Evolutionary conservation across 2,797 vertebrate genomes (phyloP).

Genomic region (Manis pentadactyla): DNA sequence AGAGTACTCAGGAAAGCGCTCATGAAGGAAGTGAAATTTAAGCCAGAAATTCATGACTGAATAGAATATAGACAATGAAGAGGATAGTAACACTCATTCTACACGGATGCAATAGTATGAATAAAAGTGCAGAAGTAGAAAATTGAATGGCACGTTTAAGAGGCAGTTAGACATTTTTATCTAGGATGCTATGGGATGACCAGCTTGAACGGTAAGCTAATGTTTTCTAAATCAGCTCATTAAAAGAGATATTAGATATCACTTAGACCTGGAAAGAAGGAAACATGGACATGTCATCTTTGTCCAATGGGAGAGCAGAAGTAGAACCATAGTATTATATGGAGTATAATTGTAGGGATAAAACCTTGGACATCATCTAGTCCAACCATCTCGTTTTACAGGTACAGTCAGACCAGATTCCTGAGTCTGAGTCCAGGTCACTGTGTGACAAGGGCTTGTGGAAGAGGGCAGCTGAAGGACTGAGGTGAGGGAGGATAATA

Average conservation of each 20-base stretch:
- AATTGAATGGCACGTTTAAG: background rate
- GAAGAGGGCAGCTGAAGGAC: background rate
- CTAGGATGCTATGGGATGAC: background rate
- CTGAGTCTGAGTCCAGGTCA: background rate
- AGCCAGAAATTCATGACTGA: background rate
- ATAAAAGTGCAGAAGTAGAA: background rate
- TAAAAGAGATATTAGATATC: constrained; percentile 6
- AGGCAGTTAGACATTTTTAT: constrained; percentile 18
- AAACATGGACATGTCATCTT: background rate
- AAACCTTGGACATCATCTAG: background rate
- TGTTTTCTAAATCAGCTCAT: constrained; percentile 17
- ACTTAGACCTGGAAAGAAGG: background rate
- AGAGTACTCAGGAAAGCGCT: background rate
- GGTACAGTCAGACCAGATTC: background rate
- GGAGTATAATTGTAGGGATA: background rate
- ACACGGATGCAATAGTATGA: background rate
- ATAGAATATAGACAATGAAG: background rate
- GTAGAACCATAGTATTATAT: background rate
- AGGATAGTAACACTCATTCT: background rate
- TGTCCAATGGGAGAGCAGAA: background rate
- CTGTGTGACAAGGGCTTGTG: background rate
- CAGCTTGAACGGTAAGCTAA: background rate
- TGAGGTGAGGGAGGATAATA: background rate
- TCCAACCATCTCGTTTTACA: background rate
- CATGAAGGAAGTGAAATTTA: background rate